Percentiles rank a stretch among this genome's conserved stretches.
These are phyloP conservation scores for Tachuris rubrigastra DNA, from an alignment of 2,113 vertebrate species.

Conservation along the genomic window DNA sequence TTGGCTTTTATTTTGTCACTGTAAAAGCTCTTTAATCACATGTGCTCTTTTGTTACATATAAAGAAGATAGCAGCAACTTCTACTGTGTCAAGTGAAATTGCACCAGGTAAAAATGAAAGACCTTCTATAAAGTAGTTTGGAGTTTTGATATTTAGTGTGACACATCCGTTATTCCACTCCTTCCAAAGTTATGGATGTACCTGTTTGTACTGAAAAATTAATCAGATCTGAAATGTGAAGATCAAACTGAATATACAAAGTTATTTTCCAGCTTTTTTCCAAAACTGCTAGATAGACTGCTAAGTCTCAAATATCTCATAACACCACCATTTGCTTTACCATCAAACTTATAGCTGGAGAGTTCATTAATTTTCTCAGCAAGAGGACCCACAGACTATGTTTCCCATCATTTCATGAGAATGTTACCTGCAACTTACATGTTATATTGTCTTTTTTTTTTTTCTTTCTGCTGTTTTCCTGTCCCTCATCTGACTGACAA, in stretches of 20 bases:
- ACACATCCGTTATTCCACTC: neutral
- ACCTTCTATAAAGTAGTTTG: neutral
- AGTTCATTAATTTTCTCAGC: neutral
- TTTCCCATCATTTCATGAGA: neutral
- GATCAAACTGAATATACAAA: neutral
- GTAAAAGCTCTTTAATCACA: neutral
- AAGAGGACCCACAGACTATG: neutral
- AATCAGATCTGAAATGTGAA: neutral
- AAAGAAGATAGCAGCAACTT: neutral
- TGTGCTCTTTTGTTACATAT: neutral
- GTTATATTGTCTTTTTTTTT: neutral
- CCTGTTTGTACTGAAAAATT: neutral
- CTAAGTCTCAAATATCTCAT: neutral
- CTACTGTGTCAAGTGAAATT: neutral
- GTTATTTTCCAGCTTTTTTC: neutral
- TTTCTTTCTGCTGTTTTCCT: neutral
- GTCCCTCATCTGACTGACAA: neutral
- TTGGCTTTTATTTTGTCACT: neutral
- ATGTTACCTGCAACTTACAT: neutral
- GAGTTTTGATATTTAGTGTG: neutral
- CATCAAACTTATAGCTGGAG: neutral
- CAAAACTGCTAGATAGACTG: neutral
- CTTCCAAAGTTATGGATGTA: neutral
- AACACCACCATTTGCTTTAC: neutral
- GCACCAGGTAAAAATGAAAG: neutral